Base-by-base conservation (phyloP, 2,113 vertebrate genomes). In the Rhea americana region DNA sequence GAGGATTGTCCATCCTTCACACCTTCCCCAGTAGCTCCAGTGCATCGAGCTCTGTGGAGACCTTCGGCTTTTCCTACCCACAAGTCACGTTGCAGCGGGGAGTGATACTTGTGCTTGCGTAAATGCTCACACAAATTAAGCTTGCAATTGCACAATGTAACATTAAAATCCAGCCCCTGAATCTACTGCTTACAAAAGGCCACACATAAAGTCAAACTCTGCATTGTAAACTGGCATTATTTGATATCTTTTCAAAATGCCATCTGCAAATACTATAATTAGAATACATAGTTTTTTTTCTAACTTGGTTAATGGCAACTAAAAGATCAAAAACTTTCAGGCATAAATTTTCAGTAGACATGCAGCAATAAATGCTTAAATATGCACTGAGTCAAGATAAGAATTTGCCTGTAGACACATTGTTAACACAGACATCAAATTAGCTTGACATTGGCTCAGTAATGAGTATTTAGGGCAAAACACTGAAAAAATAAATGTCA, bases 201-300 rank as follows among this genome's bases (percentile, higher is more conserved):
- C 88, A 68, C 39, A n/a, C n/a, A 17, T 11, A 73, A 50, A 62
- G 37, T 21, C 63, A 63, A 78, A 67, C 81, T 93, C 65, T 28
- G 37, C 67, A 41, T 89, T 78, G 62, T 28, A 79, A 95, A 95
- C 66, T 95, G 95, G 74, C 86, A 51, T 65, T 90, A 43, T 80
- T 82, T 39, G 79, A 66, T 86, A 79, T 56, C 55, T 96, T 96
- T 94, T 92, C 75, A 77, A 89, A 95, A 95, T 48, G 74, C 94
- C 91, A 96, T 96, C 95, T 97, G 94, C 94, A 74, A 90, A 73
- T 93, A 26, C 94, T 97, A 84, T 97, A 97, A 95, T 96, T 96
- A 94, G 96, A 97, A 86, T 58, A 86, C 88, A 80, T 73, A 90
- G 79, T 56, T 30, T 30, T 56, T 72, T 89, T 91, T 78, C 95